Evolutionary conservation across 2,888 invertebrate species (phyloP), one percentile per base, ranked within the genome.

Genomic region (Norana najaformis): DNA sequence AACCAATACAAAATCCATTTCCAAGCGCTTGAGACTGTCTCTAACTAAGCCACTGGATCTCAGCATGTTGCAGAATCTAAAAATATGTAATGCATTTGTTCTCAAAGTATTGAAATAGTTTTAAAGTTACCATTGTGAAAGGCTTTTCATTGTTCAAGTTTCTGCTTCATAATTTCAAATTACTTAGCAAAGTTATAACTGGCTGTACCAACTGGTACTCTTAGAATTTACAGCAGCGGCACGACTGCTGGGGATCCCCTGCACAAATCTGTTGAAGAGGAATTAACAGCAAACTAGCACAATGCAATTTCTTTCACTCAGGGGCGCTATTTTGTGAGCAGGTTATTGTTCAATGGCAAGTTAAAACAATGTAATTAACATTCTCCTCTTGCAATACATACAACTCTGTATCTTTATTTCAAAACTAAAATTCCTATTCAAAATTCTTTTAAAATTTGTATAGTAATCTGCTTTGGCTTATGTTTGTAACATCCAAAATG

Each of bases 241-340:
- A 30, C n/a, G n/a, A 30, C 30, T n/a, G 16, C 13, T 69, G 53
- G 3, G 23, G 30, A n/a, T 30, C 23, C 30, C 53, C 23, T 53
- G 53, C 53, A 23, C 23, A 23, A 53, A 53, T 2, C 30, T 53
- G 30, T n/a, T 2, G n/a, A 69, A n/a, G 13, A 69, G n/a, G 69
- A 69, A 69, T n/a, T n/a, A 69, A 69, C 69, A n/a, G n/a, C n/a
- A 69, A 30, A 69, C 69, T n/a, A 69, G 69, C 69, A 69, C n/a
- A 30, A 69, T 69, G 69, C 69, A n/a, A 11, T 0, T 69, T 69
- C 69, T 69, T 47, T 47, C 47, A 23, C 8, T n/a, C 6, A 69
- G 8, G 69, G n/a, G n/a, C n/a, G n/a, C n/a, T 69, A 8, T n/a
- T 69, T 69, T 69, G 4, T n/a, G n/a, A 69, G 69, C 69, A 69